Percentiles rank a stretch among this genome's conserved stretches.
phyloP scores from a whole-genome alignment of 2,113 vertebrate species.

The Pseudorhombus dupliciocellatus region DNA sequence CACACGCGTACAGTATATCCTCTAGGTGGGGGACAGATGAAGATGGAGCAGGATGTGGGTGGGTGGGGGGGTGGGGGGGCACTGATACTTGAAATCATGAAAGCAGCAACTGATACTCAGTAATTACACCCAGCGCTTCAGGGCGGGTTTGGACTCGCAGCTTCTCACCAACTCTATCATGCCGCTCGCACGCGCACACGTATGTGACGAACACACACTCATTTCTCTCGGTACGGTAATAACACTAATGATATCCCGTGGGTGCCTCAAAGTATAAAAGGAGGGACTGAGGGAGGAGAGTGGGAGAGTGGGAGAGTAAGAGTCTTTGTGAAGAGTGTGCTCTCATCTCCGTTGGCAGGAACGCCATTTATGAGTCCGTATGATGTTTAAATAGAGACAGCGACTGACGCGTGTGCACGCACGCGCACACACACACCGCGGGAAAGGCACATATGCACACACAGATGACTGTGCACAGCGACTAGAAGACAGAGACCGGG shows the following conservation, averaged over 20 bases:
- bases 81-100: conserved; percentile 35
- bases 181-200: conserved; percentile 27
- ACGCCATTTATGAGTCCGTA: conserved; percentile 72
- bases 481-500: conserved; percentile 61
- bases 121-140: conserved; percentile 35
- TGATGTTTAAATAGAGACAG: conserved; percentile 78
- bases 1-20: neutral
- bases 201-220: conserved; percentile 13
- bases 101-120: conserved; percentile 31
- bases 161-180: conserved; percentile 24
- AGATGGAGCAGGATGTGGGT: neutral
- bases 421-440: conserved; percentile 8
- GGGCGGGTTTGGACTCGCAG: conserved; percentile 43
- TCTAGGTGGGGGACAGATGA: neutral
- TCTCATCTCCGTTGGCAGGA: conserved; percentile 74
- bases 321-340: conserved; percentile 69
- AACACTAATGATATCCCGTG: conserved; percentile 76
- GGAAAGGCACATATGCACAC: conserved; percentile 6
- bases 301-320: conserved; percentile 51
- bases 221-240: conserved; percentile 64
- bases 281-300: conserved; percentile 48
- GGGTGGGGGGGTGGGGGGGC: neutral
- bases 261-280: conserved; percentile 61
- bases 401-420: conserved; percentile 35
- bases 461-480: conserved; percentile 21